Percentiles rank a stretch among this genome's conserved stretches.
These are phyloP conservation scores for Chiloscyllium plagiosum DNA, from an alignment of 2,113 vertebrate genomes.

Conservation along the genomic window DNA sequence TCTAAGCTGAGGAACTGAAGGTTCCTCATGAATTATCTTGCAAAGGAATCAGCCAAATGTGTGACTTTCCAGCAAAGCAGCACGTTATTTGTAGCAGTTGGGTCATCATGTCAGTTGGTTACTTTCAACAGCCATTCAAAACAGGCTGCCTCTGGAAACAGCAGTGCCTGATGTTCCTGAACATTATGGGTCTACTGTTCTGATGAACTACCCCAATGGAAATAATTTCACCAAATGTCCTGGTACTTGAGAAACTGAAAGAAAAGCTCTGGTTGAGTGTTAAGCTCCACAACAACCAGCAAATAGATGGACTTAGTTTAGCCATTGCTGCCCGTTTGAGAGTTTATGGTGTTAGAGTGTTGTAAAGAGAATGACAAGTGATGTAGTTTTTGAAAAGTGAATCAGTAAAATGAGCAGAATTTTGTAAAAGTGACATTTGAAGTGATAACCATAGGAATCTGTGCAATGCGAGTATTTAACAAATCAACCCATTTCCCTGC, in stretches of 20 bases:
- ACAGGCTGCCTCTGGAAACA: background rate
- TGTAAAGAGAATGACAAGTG: background rate
- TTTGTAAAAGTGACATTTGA: background rate
- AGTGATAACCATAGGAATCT: background rate
- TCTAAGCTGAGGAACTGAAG: background rate
- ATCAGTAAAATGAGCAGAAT: background rate
- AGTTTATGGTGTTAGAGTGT: background rate
- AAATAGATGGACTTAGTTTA: background rate
- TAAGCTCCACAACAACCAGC: background rate
- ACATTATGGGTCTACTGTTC: background rate
- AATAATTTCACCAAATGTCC: no score
- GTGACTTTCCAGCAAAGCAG: background rate
- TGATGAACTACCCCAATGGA: background rate
- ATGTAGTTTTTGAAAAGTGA: background rate
- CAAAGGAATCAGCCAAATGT: background rate
- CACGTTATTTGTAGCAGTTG: no score
- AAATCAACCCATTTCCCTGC: background rate
- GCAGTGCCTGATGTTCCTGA: background rate
- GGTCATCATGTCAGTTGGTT: background rate
- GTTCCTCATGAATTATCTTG: background rate
- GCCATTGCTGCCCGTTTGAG: background rate
- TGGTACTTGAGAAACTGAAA: no score
- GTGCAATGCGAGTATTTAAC: background rate
- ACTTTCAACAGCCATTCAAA: background rate
- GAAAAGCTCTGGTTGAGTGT: background rate